A percentile compares a stretch with the other conserved stretches of the same genome.
These are phyloP conservation scores for Calonectris borealis DNA, from an alignment of 2,113 vertebrate genomes.

Conservation along the genomic window DNA sequence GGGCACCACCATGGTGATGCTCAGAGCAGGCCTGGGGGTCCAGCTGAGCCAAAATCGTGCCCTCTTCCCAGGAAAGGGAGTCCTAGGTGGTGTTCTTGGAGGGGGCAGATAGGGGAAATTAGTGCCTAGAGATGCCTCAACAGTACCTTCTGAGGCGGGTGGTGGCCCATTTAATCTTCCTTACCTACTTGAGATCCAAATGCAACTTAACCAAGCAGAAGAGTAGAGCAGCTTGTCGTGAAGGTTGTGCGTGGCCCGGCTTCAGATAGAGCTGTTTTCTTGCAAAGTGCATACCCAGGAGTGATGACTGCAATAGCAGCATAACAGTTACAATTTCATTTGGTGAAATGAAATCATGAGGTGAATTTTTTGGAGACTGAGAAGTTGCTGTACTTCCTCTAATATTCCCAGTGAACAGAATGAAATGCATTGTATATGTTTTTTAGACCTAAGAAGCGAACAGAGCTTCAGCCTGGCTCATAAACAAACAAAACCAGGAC, in stretches of 20 bases:
- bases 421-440: not conserved
- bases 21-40: not conserved
- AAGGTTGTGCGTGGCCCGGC: not conserved
- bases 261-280: not conserved
- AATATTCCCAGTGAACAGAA: not conserved
- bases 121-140: not conserved
- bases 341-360: not conserved
- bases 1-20: not conserved
- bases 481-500: not conserved
- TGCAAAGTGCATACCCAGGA: not conserved
- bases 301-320: not conserved
- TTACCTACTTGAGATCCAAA: not conserved
- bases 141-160: not conserved
- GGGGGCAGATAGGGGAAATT: not conserved
- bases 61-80: not conserved
- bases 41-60: rapidly evolving
- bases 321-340: not conserved
- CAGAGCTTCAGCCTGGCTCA: not conserved
- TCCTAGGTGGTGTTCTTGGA: not conserved
- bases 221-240: not conserved
- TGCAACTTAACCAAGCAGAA: not conserved
- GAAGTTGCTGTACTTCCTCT: not conserved
- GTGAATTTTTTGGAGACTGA: not conserved
- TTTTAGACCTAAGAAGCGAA: not conserved
- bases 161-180: not conserved